phyloP scores from a whole-genome alignment of 2,113 vertebrate genomes.

The Lota lota region DNA sequence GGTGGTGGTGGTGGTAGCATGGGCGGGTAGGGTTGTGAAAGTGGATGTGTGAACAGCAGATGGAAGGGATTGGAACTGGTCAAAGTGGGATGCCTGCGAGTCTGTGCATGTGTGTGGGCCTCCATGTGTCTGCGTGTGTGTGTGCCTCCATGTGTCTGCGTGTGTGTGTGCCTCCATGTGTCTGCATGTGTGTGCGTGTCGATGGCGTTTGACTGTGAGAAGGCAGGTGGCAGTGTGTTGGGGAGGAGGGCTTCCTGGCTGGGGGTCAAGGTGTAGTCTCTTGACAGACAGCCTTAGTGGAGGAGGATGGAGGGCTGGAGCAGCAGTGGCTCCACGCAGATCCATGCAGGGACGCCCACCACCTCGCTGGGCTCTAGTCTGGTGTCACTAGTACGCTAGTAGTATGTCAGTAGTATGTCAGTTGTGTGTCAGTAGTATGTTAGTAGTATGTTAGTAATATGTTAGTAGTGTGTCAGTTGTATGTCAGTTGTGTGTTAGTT shows the following conservation, averaged over 20 bases:
- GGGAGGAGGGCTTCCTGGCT: slow-evolving; percentile 35
- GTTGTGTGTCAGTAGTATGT: too few relatives aligned
- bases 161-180: background rate
- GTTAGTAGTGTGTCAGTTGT: too few relatives aligned
- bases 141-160: too few relatives aligned
- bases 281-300: slow-evolving; percentile 44
- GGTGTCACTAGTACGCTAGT: too few relatives aligned
- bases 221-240: slow-evolving; percentile 1
- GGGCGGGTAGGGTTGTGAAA: slow-evolving; percentile 5
- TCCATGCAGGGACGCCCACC: slow-evolving; percentile 50
- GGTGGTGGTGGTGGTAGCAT: slow-evolving; percentile 30
- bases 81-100: slow-evolving; percentile 17
- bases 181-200: background rate
- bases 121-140: background rate
- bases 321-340: slow-evolving; percentile 28
- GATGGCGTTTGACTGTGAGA: background rate
- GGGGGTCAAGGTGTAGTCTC: slow-evolving; percentile 46
- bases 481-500: too few relatives aligned
- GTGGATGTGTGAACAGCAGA: slow-evolving; percentile 16
- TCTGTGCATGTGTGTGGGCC: slow-evolving; percentile 5
- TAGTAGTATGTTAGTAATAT: too few relatives aligned
- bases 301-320: slow-evolving; percentile 27
- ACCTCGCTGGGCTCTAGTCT: too few relatives aligned
- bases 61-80: slow-evolving; percentile 21
- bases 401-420: too few relatives aligned